Evolutionary conservation across 1,140 invertebrate genomes (phyloP), one percentile per base, ranked within the genome.

Genomic region (Aphelenchoides besseyi): DNA sequence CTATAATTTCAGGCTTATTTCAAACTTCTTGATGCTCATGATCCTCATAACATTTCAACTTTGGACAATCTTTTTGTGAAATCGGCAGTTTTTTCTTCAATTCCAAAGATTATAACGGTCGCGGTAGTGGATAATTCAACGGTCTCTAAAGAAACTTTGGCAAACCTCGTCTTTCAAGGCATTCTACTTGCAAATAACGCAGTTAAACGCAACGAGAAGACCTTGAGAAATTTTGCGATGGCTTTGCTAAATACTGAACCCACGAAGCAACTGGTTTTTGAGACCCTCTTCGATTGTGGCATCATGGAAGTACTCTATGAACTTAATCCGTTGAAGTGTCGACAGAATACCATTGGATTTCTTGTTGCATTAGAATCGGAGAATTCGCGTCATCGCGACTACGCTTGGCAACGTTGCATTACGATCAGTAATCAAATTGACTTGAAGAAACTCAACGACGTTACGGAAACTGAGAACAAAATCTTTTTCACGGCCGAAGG

Each of bases 401-500:
- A 26, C 33, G 66, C 76, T n/a, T 82, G 80, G 82, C 62, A 74
- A 28, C 69, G 73, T 48, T 74, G 76, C 18, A 55, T 70, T 18
- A 28, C 68, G 0, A 32, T 23, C 1, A 28, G 73, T 57, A 29
- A 53, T 12, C 28, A 67, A 16, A 52, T 82, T 23, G 70, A 81
- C 48, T 48, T 77, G 2, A 32, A 71, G n/a, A 57, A 69, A 36
- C 77, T 72, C 35, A 29, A 48, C 33, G 57, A 74, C 33, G 55
- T 82, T 8, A 68, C 75, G 1, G 80, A 83, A 32, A 90, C 92
- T 72, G 93, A 97, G 80, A 95, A 93, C 86, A 91, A 91, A 75
- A 93, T 91, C 9, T 97, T 90, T 86, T 86, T 91, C 37, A 94
- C 91, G 28, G 92, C 92, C 1, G 91, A 94, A 71, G 93, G 92